Base-by-base conservation (phyloP, 1,140 invertebrate species). In the Ceratosolen solmsi region DNA sequence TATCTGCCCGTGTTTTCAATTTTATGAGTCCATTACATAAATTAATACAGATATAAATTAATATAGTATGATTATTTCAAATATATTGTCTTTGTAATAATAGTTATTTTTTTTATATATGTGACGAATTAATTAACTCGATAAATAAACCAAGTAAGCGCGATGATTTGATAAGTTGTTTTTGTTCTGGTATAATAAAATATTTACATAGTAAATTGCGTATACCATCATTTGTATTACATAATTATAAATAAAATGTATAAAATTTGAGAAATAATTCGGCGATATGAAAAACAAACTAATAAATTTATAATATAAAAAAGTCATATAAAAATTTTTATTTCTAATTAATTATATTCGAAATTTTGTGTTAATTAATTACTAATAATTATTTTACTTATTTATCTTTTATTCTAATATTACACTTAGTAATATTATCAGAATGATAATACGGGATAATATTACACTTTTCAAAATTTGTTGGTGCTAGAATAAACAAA, bases 161-260 rank as follows among this genome's bases (percentile, higher is more conserved):
- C 4, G 25, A 65, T 36, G 1, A 20, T 36, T 36, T 3, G 4
- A 68, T 38, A 38, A 36, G 8, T 3, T 68, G 58, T 22, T n/a
- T 68, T 68, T 22, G 20, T n/a, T 22, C 1, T 15, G 20, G 11
- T 68, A 2, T 38, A 68, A 38, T 68, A 68, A 38, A 36, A 65
- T 22, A 20, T 17, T 17, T 33, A 1, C 17, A 65, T 1, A 65
- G 38, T 68, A 68, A n/a, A 68, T 0, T 38, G 38, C 1, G 20
- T 13, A 38, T 68, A 9, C 15, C 8, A 38, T 2, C 5, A 38
- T 68, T 68, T 38, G 38, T 9, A 8, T 68, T 68, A 68, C n/a
- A 22, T 68, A 68, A 68, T 68, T 65, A 65, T 65, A 15, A 65
- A 65, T 65, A n/a, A 5, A 46, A 46, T 46, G 41, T 46, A 46